Percentiles rank a stretch among this genome's conserved stretches.
These are phyloP conservation scores for Liopterus haemorrhoidalis DNA, from an alignment of 2,888 invertebrate genomes.

Conservation along the genomic window DNA sequence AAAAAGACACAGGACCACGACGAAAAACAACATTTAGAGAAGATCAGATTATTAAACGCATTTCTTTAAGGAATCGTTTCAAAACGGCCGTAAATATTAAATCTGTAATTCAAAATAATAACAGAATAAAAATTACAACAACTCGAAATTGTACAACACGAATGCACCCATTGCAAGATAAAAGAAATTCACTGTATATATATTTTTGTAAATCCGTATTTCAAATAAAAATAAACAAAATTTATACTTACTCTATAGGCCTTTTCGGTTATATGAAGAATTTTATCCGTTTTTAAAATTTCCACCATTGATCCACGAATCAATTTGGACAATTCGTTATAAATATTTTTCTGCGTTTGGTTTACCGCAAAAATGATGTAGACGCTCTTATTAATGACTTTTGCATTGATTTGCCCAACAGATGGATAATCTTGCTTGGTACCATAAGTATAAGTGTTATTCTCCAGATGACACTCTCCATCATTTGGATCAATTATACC, in stretches of 20 bases:
- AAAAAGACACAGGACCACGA: too few relatives aligned
- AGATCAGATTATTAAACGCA: too few relatives aligned
- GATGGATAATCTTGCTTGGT: conserved; percentile 72
- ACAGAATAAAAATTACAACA: too few relatives aligned
- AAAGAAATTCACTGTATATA: too few relatives aligned
- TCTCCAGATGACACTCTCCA: conserved; percentile 58
- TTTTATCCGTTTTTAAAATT: conserved; percentile 58
- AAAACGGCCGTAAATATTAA: too few relatives aligned
- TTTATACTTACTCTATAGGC: conserved; percentile 60
- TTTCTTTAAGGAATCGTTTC: too few relatives aligned
- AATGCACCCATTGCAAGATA: too few relatives aligned
- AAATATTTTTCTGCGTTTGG: conserved; percentile 43
- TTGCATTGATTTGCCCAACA: conserved; percentile 58
- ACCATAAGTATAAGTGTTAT: conserved; percentile 54
- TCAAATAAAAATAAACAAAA: too few relatives aligned
- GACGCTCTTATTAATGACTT: conserved; percentile 61
- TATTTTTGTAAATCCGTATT: too few relatives aligned
- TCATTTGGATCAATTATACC: conserved; percentile 68
- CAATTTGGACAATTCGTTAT: conserved; percentile 51
- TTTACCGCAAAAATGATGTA: conserved; percentile 73
- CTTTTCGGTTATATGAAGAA: conserved; percentile 60
- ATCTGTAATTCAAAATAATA: too few relatives aligned
- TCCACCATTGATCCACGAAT: conserved; percentile 66
- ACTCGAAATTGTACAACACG: too few relatives aligned
- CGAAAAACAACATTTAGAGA: too few relatives aligned